Evolutionary conservation across 2,888 invertebrate species (phyloP), one percentile per base, ranked within the genome.

Genomic region (Heliconius ismenius): DNA sequence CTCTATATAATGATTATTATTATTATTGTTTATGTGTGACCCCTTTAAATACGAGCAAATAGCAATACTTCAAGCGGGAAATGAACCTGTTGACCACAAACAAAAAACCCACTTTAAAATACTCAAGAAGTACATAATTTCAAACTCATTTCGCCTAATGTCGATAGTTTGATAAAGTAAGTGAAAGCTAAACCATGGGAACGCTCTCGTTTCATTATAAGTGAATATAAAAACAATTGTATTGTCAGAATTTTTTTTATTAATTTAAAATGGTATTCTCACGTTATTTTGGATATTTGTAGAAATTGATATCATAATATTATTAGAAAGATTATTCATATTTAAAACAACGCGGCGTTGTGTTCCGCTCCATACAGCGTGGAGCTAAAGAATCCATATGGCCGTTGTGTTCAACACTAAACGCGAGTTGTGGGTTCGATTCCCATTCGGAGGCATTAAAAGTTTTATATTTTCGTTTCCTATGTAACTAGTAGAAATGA

Each of bases 111-210:
- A 43, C 43, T 67, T 9, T 24, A 67, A 36, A 65, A 65, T 43
- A 65, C 26, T 67, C 26, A 43, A 67, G 43, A 2, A 43, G 39
- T 18, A 24, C 39, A 62, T 49, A 70, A 76, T 78, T 76, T 74
- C 65, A 76, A 68, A 62, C 60, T 10, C 78, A 78, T 78, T 76
- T 49, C 74, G 26, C 49, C 43, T 60, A 28, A 73, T 78, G 78
- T 78, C 76, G 78, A 78, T 76, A 76, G 69, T 76, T 78, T 73
- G 78, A 78, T 75, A 72, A 78, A 39, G 21, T 49, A 76, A 78
- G 76, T 70, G 65, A 76, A 74, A 76, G 43, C 73, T 15, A 58
- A 73, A 70, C 64, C 67, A 67, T 78, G 78, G 26, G 78, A 78
- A 75, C 18, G 18, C 43, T 62, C 62, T 39, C 26, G 21, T 43